Conservation (phyloP, 2,888 invertebrate species). For the Unio delphinus region DNA sequence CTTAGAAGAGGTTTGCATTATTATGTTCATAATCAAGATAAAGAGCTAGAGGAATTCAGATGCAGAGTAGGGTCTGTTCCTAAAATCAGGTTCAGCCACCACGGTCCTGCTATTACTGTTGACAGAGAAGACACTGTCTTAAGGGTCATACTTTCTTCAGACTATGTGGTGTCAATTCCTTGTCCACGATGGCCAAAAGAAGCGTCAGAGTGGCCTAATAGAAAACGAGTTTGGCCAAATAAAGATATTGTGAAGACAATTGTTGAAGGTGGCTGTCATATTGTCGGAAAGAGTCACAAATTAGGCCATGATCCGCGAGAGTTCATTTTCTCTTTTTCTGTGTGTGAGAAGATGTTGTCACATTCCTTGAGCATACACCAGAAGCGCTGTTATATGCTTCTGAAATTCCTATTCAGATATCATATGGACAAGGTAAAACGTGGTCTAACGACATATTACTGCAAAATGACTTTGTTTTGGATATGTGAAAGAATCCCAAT, state of each 20-base stretch:
- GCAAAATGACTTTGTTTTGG: conserved; percentile 7
- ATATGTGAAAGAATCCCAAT: conserved; percentile 4
- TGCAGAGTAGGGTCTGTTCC: background rate
- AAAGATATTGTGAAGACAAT: conserved; percentile 2
- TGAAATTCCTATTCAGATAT: conserved; percentile 5
- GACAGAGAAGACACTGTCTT: background rate
- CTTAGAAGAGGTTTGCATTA: conserved; percentile 1
- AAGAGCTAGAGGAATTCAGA: background rate
- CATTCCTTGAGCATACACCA: conserved; percentile 4
- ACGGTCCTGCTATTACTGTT: conserved; percentile 8
- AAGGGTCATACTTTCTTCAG: background rate
- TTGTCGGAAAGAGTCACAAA: conserved; percentile 6
- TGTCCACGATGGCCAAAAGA: conserved; percentile 14
- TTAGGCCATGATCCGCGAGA: background rate
- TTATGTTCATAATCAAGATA: conserved; percentile 2
- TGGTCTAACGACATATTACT: conserved; percentile 10
- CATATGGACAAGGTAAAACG: conserved; percentile 4
- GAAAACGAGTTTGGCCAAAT: conserved; percentile 5
- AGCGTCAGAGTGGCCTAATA: conserved; percentile 3
- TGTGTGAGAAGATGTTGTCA: conserved; percentile 6
- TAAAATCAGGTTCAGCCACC: background rate
- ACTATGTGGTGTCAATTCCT: conserved; percentile 8
- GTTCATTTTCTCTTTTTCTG: conserved; percentile 8
- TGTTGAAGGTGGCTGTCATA: conserved; percentile 4
- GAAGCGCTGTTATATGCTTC: conserved; percentile 9